phyloP scores from a whole-genome alignment of 2,113 vertebrate genomes.

The Cinclus mexicanus region DNA sequence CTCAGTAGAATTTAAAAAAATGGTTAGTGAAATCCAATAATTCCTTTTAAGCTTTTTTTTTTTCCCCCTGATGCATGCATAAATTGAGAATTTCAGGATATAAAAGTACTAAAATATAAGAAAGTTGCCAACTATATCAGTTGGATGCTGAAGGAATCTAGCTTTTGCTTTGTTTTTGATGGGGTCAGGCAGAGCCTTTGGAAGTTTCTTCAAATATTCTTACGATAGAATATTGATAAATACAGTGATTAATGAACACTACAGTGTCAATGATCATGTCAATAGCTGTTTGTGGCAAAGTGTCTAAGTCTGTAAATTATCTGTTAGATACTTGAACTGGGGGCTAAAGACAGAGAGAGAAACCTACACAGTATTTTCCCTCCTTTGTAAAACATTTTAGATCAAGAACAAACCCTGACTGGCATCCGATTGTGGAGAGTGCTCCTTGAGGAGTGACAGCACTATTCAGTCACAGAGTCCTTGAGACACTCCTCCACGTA shows the following conservation, averaged over 20 bases:
- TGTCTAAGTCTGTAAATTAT: not conserved
- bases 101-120: not conserved
- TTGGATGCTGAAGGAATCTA: not conserved
- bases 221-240: not conserved
- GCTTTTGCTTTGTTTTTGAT: not conserved
- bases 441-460: not conserved
- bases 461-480: not conserved
- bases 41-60: not conserved
- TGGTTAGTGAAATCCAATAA: not conserved
- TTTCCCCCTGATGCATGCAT: not conserved
- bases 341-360: not conserved
- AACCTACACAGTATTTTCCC: not conserved
- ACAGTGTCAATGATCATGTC: not conserved
- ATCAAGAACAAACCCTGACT: not conserved
- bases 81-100: not conserved
- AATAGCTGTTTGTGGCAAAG: not conserved
- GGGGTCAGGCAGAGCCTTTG: not conserved
- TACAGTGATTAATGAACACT: not conserved
- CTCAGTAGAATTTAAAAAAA: not conserved
- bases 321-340: not conserved
- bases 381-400: not conserved
- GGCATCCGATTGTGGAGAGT: not conserved
- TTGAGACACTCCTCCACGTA: not conserved
- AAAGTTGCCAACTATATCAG: not conserved
- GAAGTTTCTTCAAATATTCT: not conserved